Conservation (phyloP, 2,113 vertebrate genomes). For the Plotosus lineatus region DNA sequence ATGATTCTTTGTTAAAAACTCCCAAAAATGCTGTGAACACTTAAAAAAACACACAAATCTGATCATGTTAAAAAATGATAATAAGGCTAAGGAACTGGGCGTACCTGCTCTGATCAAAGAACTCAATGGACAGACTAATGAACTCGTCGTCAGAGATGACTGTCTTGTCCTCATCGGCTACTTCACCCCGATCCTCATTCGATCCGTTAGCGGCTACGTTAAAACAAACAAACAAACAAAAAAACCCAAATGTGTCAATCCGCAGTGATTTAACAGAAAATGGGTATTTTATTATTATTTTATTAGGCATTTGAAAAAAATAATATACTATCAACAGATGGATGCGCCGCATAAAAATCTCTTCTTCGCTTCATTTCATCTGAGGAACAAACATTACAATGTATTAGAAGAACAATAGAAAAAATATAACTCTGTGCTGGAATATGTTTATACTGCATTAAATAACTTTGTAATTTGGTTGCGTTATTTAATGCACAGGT, state of each 20-base stretch:
- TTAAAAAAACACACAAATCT: background rate
- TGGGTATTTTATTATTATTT: background rate
- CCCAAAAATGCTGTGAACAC: background rate
- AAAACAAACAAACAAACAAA: background rate
- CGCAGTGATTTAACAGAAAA: slow-evolving; percentile 5
- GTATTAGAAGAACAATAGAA: background rate
- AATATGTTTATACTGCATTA: background rate
- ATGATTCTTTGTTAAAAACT: background rate
- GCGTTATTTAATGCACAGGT: background rate
- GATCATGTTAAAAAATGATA: background rate
- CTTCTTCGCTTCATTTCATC: slow-evolving; percentile 99
- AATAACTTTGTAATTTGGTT: background rate
- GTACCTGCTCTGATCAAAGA: slow-evolving; percentile 88
- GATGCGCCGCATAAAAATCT: slow-evolving; percentile 97
- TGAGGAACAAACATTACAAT: slow-evolving; percentile 55
- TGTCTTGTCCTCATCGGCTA: slow-evolving; percentile 97
- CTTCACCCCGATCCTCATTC: slow-evolving; percentile 97
- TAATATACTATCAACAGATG: slow-evolving; percentile 87
- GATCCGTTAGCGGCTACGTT: slow-evolving; percentile 90
- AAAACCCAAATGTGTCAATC: background rate
- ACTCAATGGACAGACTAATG: slow-evolving; percentile 99
- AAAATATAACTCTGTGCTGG: background rate
- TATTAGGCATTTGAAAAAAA: background rate
- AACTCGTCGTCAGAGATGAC: slow-evolving; percentile 99
- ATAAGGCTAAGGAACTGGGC: no score